These are phyloP conservation scores for Brachystomella parvula DNA, from an alignment of 1,140 invertebrate species.

Conservation along the genomic window DNA sequence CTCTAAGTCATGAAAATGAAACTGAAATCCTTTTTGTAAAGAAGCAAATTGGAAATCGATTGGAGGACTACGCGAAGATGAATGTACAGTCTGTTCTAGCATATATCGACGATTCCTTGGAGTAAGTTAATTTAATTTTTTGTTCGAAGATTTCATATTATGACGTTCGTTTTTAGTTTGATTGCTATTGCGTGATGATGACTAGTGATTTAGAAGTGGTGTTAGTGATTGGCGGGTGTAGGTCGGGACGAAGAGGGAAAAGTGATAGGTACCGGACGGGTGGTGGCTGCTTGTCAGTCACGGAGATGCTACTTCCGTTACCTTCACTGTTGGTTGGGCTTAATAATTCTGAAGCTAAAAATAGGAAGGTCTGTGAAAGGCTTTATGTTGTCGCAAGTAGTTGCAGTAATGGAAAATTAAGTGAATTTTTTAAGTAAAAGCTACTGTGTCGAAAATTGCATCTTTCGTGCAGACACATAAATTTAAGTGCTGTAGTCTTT, in stretches of 20 bases:
- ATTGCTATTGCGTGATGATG: too few relatives aligned
- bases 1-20: slow-evolving; percentile 46
- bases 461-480: too few relatives aligned
- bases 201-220: too few relatives aligned
- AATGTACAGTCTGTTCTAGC: slow-evolving; percentile 13
- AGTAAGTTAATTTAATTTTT: slow-evolving; percentile 27
- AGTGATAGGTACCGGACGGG: neutral
- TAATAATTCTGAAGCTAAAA: too few relatives aligned
- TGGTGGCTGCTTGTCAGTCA: neutral
- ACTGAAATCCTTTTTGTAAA: slow-evolving; percentile 50
- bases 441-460: neutral
- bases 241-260: neutral
- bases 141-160: too few relatives aligned
- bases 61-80: slow-evolving; percentile 46
- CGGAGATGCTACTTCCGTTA: neutral
- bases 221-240: too few relatives aligned
- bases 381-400: too few relatives aligned
- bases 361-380: too few relatives aligned
- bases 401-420: too few relatives aligned
- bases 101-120: slow-evolving; percentile 32
- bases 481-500: too few relatives aligned
- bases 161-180: too few relatives aligned
- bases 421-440: neutral
- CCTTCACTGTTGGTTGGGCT: neutral
- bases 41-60: slow-evolving; percentile 49